Conservation (phyloP, 35 echinoderm and acorn worm species). For the Strongylocentrotus purpuratus region DNA sequence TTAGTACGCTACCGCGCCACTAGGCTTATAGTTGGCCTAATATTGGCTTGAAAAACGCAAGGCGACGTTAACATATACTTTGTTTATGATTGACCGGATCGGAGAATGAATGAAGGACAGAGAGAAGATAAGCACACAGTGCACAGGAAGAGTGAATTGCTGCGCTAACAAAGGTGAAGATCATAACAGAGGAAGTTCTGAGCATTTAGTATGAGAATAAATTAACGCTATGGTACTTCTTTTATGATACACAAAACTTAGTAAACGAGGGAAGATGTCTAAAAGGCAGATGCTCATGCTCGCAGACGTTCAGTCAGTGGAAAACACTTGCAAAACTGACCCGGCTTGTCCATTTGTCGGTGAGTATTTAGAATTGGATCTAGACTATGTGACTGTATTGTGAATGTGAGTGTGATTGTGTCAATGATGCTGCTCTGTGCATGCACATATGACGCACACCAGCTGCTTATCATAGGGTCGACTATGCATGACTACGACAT, state of each 20-base stretch:
- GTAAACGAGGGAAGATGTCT: constrained; percentile 41
- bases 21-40: neutral
- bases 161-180: neutral
- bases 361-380: neutral
- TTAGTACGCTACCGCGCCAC: too few species aligned
- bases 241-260: neutral
- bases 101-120: too few species aligned
- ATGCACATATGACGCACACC: too few species aligned
- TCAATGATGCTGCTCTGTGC: neutral
- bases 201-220: neutral
- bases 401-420: neutral
- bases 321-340: constrained; percentile 38
- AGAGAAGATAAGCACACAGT: too few species aligned
- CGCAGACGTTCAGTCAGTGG: constrained; percentile 42
- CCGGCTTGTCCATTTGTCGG: constrained; percentile 53
- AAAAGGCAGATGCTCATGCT: constrained; percentile 35
- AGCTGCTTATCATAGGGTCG: too few species aligned
- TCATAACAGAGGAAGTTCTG: neutral
- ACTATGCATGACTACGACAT: too few species aligned
- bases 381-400: neutral
- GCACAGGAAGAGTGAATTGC: neutral
- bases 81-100: neutral
- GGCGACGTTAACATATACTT: neutral
- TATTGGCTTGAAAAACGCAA: neutral
- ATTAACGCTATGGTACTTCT: neutral